Base-by-base conservation (phyloP, 2,888 invertebrate species). In the Sphecodes monilicornis region DNA sequence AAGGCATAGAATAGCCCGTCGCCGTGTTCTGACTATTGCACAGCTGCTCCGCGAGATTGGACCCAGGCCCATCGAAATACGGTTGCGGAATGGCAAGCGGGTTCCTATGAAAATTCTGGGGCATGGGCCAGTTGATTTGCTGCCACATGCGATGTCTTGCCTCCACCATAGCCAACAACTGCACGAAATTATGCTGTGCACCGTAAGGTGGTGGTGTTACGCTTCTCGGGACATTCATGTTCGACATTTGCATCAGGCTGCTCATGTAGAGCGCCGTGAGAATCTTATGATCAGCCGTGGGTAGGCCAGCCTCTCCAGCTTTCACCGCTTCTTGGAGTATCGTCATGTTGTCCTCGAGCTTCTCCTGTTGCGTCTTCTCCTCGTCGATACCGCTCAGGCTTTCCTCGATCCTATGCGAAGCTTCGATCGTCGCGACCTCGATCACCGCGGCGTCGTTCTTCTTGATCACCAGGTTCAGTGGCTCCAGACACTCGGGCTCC, bases 381-480 rank as follows among this genome's bases (percentile, higher is more conserved):
- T 93, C 93, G 85, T 93, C 93, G 78, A 11, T 54, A 1, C 54
- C n/a, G n/a, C 10, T 11, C 11, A 54, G n/a, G 3, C n/a, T n/a
- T n/a, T 54, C 54, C 54, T 54, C 54, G 54, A 90, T 90, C 84
- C 76, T 89, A 41, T 86, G 88, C 84, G 85, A 86, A 72, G 76
- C 60, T 46, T 76, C 76, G 72, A 32, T 80, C 60, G 70, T 84
- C 79, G 79, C 85, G 69, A 86, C 86, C 68, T 86, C 84, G 46
- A 90, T 87, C 76, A 86, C 85, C 74, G 76, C 83, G 84, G 86
- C 86, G 89, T 91, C 90, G 89, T 93, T 91, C 91, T 95, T 95
- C 91, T 95, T 95, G 85, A 95, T 95, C 90, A 95, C 95, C 91
- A 95, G 94, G 95, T 96, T 96, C 95, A 96, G 95, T 95, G 96